phyloP scores from a whole-genome alignment of 2,113 vertebrate genomes.

The Leucopsar rothschildi region DNA sequence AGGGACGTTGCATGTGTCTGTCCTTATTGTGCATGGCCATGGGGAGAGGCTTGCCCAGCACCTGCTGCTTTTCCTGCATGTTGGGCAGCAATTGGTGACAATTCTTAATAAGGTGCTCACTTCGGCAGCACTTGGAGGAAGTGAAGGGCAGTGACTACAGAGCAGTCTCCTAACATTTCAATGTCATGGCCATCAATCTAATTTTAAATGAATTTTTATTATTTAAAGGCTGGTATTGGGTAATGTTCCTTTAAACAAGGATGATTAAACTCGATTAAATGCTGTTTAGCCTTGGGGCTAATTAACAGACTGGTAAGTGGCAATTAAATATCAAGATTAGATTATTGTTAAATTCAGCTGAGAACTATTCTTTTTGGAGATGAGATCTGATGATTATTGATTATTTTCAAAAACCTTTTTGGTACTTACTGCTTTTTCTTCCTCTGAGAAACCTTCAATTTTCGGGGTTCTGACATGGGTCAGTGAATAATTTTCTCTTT shows the following conservation, averaged over 20 bases:
- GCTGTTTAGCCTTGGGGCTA: not conserved
- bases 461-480: not conserved
- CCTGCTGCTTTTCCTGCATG: not conserved
- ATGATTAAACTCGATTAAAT: not conserved
- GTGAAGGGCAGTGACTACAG: not conserved
- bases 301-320: not conserved
- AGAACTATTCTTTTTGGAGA: not conserved
- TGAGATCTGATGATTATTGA: not conserved
- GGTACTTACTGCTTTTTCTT: not conserved
- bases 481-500: not conserved
- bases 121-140: not conserved
- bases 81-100: not conserved
- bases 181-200: not conserved
- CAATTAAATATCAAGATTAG: not conserved
- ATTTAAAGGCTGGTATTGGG: not conserved
- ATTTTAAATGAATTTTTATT: not conserved
- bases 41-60: not conserved
- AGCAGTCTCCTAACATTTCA: not conserved
- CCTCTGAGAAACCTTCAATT: not conserved
- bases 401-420: not conserved
- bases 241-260: constrained; percentile 2
- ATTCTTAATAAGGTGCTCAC: not conserved
- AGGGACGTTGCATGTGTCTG: not conserved
- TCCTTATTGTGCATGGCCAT: not conserved
- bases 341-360: not conserved